A percentile compares a stretch with the other conserved stretches of the same genome.
Conservation (phyloP, 2,113 vertebrate genomes). For the Melanerpes formicivorus region DNA sequence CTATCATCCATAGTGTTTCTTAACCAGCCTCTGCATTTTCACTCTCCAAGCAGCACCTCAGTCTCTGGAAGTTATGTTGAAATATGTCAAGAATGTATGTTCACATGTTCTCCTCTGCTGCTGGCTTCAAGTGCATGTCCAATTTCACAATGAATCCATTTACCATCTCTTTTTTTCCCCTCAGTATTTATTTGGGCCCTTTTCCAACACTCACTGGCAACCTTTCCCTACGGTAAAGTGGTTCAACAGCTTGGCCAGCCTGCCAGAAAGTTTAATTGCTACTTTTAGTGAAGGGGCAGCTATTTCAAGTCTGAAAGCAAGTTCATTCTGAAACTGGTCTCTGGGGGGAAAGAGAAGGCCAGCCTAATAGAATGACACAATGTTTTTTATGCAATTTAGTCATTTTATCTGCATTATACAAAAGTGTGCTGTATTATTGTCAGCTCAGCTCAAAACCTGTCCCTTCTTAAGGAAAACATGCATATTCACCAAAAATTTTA, state of each 20-base stretch:
- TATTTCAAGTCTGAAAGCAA: background rate
- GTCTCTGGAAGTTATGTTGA: background rate
- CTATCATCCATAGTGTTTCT: background rate
- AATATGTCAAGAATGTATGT: background rate
- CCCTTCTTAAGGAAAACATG: background rate
- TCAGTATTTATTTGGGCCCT: background rate
- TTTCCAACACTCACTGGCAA: background rate
- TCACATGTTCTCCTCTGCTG: background rate
- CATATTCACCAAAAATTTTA: background rate
- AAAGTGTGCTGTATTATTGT: background rate
- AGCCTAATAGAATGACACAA: background rate
- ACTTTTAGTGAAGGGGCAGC: background rate
- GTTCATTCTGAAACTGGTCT: background rate
- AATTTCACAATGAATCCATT: background rate
- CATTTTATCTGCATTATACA: background rate
- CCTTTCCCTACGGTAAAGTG: background rate
- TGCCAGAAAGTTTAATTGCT: background rate
- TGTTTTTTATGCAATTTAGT: background rate
- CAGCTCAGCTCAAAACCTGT: background rate
- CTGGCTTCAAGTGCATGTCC: background rate
- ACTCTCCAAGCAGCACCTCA: background rate
- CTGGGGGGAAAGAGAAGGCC: background rate
- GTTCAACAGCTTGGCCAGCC: constrained; percentile 12
- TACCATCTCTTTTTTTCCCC: background rate
- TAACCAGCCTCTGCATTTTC: background rate